phyloP scores from a whole-genome alignment of 2,113 vertebrate genomes.

The Scolopax mira region DNA sequence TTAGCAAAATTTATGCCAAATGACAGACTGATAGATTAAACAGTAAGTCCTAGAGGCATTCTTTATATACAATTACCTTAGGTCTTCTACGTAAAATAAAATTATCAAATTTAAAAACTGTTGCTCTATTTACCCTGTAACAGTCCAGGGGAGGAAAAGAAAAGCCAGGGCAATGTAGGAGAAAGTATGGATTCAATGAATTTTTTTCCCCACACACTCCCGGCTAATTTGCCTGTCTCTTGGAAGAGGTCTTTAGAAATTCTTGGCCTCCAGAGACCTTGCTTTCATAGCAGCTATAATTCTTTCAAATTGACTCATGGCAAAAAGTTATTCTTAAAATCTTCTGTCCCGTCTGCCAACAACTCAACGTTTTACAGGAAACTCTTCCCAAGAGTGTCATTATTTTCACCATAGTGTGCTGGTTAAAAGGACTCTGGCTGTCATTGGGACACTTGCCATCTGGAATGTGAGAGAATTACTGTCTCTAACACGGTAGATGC shows the following conservation, averaged over 20 bases:
- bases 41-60: neutral
- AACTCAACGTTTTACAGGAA: constrained; percentile 26
- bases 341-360: constrained; percentile 34
- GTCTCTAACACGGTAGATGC: neutral
- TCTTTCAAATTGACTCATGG: neutral
- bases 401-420: neutral
- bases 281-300: neutral
- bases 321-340: constrained; percentile 39
- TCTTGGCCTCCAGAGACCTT: neutral
- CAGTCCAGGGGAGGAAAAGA: neutral
- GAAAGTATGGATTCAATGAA: neutral
- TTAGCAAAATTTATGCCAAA: neutral
- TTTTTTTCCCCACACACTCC: neutral
- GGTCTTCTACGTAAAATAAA: neutral
- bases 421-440: constrained; percentile 24
- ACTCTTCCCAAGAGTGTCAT: neutral
- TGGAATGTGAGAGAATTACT: neutral
- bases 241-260: neutral
- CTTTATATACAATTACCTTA: neutral
- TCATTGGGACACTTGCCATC: constrained; percentile 28
- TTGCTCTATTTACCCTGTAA: neutral
- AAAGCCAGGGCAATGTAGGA: neutral
- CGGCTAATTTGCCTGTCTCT: neutral
- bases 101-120: neutral
- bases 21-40: neutral